Conservation (phyloP, 2,113 vertebrate species). For the Garra rufa region DNA sequence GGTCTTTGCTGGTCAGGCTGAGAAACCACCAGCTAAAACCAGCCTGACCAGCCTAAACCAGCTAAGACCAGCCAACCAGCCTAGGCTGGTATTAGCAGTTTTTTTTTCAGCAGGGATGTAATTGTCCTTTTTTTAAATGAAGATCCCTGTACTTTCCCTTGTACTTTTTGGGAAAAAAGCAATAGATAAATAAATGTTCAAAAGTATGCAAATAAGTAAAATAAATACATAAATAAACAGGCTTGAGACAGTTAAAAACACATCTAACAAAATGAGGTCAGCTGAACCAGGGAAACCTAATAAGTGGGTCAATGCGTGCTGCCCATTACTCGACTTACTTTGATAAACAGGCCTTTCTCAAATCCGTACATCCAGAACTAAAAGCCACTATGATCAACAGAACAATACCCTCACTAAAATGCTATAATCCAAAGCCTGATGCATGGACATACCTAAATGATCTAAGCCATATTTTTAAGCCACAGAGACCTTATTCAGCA, state of each 20-base stretch:
- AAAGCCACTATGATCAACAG: constrained; percentile 1
- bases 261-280: neutral
- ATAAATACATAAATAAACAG: neutral
- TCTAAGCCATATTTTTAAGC: neutral
- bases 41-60: no score
- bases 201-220: neutral
- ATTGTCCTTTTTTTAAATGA: no score
- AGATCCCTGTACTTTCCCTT: neutral
- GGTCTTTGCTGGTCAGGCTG: no score
- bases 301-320: neutral
- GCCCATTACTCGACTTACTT: neutral
- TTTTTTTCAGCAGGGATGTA: no score
- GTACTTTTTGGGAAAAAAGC: neutral
- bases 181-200: no score
- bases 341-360: neutral
- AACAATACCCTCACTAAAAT: neutral
- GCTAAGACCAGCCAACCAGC: no score
- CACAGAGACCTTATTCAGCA: neutral
- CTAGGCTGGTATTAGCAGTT: no score
- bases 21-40: no score
- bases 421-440: constrained; percentile 21
- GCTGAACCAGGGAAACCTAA: neutral
- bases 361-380: neutral
- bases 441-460: constrained; percentile 9
- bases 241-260: neutral